Conservation (phyloP, 1,140 invertebrate genomes). For the Eufriesea mexicana region DNA sequence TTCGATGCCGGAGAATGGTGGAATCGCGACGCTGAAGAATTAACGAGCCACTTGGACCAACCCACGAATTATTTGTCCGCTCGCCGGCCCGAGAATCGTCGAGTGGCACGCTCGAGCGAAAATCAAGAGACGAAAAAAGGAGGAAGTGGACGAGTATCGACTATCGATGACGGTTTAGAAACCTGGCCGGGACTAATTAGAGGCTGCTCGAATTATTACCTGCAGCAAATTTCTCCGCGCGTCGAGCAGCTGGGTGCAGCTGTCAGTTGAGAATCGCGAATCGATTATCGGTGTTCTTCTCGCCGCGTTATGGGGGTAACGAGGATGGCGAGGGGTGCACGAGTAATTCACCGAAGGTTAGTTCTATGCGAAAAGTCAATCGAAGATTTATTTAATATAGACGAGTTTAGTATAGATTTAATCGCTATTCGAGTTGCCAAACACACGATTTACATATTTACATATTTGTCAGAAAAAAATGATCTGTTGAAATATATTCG, state of each 20-base stretch:
- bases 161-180: conserved; percentile 42
- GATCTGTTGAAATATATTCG: too few species aligned
- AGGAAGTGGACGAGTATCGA: neutral
- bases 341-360: too few species aligned
- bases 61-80: conserved; percentile 36
- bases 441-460: too few species aligned
- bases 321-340: too few species aligned
- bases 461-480: too few species aligned
- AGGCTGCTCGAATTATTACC: conserved; percentile 20
- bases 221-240: neutral
- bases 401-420: too few species aligned
- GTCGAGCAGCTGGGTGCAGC: neutral
- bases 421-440: too few species aligned
- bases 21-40: conserved; percentile 18
- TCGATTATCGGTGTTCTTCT: neutral
- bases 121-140: neutral
- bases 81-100: neutral
- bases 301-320: neutral
- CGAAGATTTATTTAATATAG: too few species aligned
- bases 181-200: conserved; percentile 15
- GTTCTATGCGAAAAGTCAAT: too few species aligned
- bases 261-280: neutral
- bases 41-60: conserved; percentile 36
- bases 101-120: conserved; percentile 7
- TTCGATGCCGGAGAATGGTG: conserved; percentile 5